These are phyloP conservation scores for Nephila pilipes DNA, from an alignment of 1,140 invertebrate genomes.

Conservation along the genomic window DNA sequence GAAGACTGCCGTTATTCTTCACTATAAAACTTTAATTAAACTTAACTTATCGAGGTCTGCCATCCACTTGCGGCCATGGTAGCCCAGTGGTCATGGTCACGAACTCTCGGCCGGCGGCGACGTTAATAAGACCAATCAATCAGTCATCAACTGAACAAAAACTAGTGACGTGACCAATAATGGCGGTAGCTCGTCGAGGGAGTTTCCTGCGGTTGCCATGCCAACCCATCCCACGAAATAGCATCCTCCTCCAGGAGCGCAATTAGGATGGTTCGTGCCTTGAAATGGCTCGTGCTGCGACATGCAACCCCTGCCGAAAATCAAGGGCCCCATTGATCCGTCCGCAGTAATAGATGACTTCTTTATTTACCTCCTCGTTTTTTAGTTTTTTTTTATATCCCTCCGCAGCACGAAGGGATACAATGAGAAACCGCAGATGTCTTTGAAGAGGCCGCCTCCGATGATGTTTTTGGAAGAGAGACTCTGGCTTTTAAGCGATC, in stretches of 20 bases:
- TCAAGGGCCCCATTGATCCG: conserved; percentile 14
- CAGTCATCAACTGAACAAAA: too few relatives aligned
- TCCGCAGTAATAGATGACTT: not conserved
- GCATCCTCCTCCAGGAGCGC: not conserved
- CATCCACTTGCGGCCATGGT: too few relatives aligned
- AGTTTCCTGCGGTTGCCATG: conserved; percentile 28
- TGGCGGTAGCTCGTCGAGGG: not conserved
- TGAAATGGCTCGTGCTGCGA: not conserved
- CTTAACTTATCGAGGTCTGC: too few relatives aligned
- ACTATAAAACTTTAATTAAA: too few relatives aligned
- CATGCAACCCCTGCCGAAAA: not conserved
- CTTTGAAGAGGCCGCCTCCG: not conserved
- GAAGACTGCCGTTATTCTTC: too few relatives aligned
- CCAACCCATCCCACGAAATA: conserved; percentile 5
- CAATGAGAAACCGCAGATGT: not conserved
- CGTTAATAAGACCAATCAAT: too few relatives aligned
- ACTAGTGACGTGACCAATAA: not conserved
- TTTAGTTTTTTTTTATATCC: too few relatives aligned
- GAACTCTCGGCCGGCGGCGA: too few relatives aligned
- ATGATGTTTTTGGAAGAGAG: not conserved
- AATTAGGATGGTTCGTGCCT: conserved; percentile 49
- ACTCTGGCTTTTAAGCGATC: too few relatives aligned
- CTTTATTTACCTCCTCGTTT: not conserved
- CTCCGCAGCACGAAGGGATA: not conserved
- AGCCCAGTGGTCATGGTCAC: too few relatives aligned